Evolutionary conservation across 2,888 invertebrate genomes (phyloP).

Genomic region (Ephialtes manifestator): DNA sequence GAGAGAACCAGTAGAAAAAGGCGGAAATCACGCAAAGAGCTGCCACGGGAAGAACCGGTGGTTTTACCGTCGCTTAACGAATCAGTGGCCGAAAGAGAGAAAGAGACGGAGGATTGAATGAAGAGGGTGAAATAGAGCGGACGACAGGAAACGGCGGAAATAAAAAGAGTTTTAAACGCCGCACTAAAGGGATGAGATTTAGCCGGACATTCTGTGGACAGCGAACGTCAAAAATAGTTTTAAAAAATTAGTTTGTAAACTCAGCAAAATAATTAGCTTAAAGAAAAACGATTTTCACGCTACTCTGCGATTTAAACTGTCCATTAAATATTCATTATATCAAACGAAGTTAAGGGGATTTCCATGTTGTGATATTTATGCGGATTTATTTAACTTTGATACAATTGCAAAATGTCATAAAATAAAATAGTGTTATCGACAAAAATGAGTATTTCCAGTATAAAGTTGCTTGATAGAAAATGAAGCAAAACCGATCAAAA

Average conservation of each 20-base stretch:
- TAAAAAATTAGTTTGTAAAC: background rate
- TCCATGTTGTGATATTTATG: background rate
- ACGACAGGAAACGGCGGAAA: conserved; percentile 20
- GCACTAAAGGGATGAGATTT: conserved; percentile 9
- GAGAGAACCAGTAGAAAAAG: conserved; percentile 63
- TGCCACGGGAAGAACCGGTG: conserved; percentile 60
- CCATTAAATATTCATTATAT: background rate
- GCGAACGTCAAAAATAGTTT: background rate
- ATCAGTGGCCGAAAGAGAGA: conserved; percentile 30
- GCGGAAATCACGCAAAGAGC: conserved; percentile 72
- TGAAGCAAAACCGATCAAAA: background rate
- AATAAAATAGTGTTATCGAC: background rate
- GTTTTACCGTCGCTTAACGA: conserved; percentile 68
- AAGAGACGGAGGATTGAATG: background rate
- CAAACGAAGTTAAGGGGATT: background rate
- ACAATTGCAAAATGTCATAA: background rate
- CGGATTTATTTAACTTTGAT: background rate
- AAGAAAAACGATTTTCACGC: background rate
- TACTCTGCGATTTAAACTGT: background rate
- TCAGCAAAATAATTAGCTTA: background rate
- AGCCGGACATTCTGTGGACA: conserved; percentile 15
- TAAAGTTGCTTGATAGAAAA: background rate
- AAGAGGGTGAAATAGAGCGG: conserved; percentile 20
- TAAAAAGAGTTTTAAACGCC: conserved; percentile 36
- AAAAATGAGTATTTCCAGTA: background rate